Conservation (phyloP, 2,888 invertebrate species). For the Anoplius nigerrimus region DNA sequence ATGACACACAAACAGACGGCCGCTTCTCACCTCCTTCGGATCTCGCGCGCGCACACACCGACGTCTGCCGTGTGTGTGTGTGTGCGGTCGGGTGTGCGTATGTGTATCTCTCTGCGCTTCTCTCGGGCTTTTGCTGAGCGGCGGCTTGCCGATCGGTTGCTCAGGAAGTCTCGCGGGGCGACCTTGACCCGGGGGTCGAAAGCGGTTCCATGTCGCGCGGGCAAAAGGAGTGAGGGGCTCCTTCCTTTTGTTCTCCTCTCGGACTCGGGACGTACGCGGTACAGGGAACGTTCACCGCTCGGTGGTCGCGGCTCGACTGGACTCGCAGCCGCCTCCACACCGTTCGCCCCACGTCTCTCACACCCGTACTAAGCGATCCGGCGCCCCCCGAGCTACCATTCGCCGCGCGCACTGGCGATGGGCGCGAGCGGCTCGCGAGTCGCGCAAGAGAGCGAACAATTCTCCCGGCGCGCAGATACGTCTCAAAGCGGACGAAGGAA, state of each 20-base stretch:
- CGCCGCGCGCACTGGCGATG: neutral
- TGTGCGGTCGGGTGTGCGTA: too few relatives aligned
- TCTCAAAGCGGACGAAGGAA: too few relatives aligned
- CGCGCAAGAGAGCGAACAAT: too few relatives aligned
- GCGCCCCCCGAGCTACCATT: constrained; percentile 38
- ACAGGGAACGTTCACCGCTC: constrained; percentile 58
- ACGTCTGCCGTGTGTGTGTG: too few relatives aligned
- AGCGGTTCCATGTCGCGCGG: constrained; percentile 2
- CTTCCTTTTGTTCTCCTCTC: neutral
- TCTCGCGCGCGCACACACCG: too few relatives aligned
- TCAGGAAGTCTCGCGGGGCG: neutral
- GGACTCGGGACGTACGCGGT: constrained; percentile 5
- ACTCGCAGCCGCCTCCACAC: constrained; percentile 62
- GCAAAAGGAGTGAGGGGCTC: neutral
- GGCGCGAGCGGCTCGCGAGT: neutral
- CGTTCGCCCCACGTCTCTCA: constrained; percentile 54
- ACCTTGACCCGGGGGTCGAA: neutral
- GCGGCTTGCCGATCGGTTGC: too few relatives aligned
- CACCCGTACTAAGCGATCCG: constrained; percentile 52
- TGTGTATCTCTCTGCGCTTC: too few relatives aligned
- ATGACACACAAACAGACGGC: too few relatives aligned
- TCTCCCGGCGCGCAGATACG: too few relatives aligned
- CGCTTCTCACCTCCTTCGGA: too few relatives aligned
- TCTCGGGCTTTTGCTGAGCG: too few relatives aligned
- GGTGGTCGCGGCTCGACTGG: constrained; percentile 70